Conservation (phyloP, 1,140 invertebrate species). For the Drosophila prosaltans region DNA sequence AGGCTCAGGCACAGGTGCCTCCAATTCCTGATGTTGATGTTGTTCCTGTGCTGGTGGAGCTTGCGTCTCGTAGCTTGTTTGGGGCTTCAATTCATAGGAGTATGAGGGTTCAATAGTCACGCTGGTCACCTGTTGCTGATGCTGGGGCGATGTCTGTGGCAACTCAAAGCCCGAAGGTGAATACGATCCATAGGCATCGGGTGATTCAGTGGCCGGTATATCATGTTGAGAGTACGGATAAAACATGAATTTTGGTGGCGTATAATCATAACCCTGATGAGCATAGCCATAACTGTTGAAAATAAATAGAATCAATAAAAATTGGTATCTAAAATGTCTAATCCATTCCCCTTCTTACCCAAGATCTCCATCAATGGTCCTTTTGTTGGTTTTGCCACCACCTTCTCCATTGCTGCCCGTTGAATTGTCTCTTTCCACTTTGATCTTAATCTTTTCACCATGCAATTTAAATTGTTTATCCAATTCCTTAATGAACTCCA, state of each 20-base stretch:
- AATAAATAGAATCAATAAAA: background rate
- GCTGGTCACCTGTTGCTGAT: conserved; percentile 62
- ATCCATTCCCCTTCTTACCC: conserved; percentile 58
- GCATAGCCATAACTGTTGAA: conserved; percentile 71
- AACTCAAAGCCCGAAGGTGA: conserved; percentile 47
- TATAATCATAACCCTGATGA: conserved; percentile 73
- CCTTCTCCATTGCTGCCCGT: conserved; percentile 35
- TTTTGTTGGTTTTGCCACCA: conserved; percentile 68
- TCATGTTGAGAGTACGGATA: conserved; percentile 82
- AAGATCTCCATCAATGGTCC: conserved; percentile 81
- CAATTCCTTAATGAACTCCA: conserved; percentile 81
- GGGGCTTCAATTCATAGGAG: conserved; percentile 78
- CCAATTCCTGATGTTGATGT: conserved; percentile 25
- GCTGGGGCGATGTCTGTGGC: conserved; percentile 29
- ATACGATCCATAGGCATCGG: conserved; percentile 43
- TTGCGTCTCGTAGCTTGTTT: conserved; percentile 68
- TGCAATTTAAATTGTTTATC: conserved; percentile 82
- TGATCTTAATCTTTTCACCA: conserved; percentile 81
- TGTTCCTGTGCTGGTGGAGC: conserved; percentile 13
- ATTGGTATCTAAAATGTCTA: background rate
- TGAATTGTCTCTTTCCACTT: conserved; percentile 75
- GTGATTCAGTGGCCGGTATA: conserved; percentile 56
- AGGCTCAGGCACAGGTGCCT: background rate
- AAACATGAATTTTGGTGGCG: conserved; percentile 79
- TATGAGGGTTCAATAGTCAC: conserved; percentile 81